Evolutionary conservation across 2,888 invertebrate species (phyloP).

Genomic region (Lampropteryx suffumata): DNA sequence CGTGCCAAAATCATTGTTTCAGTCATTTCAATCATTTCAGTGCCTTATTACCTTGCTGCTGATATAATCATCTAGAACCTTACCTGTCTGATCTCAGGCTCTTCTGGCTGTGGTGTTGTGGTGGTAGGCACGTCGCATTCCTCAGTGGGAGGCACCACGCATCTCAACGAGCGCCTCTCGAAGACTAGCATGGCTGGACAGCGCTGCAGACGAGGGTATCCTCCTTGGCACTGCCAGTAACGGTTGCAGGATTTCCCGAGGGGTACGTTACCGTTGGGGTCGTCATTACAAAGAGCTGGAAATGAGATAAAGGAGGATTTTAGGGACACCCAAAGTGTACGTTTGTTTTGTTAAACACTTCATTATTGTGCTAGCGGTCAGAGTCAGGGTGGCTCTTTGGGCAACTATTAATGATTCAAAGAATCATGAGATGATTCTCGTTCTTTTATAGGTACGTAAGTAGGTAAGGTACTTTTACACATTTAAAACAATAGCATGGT

Average conservation of each 20-base stretch:
- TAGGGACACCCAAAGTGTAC: too few species aligned
- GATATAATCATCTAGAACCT: not conserved
- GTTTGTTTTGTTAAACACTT: too few species aligned
- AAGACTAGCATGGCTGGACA: slow-evolving; percentile 96
- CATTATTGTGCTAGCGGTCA: too few species aligned
- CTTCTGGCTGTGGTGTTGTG: slow-evolving; percentile 84
- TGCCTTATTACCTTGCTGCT: too few species aligned
- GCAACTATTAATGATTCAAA: too few species aligned
- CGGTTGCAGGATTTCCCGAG: slow-evolving; percentile 96
- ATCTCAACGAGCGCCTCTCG: slow-evolving; percentile 90
- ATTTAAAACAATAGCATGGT: too few species aligned
- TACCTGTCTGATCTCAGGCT: slow-evolving; percentile 64
- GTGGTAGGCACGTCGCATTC: slow-evolving; percentile 94
- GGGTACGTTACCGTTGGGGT: slow-evolving; percentile 95
- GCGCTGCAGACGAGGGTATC: slow-evolving; percentile 94
- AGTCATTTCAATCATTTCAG: too few species aligned
- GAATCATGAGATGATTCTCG: too few species aligned
- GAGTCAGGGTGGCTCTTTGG: too few species aligned
- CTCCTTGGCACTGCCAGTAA: slow-evolving; percentile 97
- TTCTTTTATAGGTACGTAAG: too few species aligned
- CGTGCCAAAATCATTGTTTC: too few species aligned
- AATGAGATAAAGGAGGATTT: slow-evolving; percentile 35
- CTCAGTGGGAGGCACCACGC: slow-evolving; percentile 94
- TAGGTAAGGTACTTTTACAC: too few species aligned
- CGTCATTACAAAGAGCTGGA: slow-evolving; percentile 94